Percentiles rank a stretch among this genome's conserved stretches.
Conservation (phyloP, 2,888 invertebrate species). For the Epirrita christyi region DNA sequence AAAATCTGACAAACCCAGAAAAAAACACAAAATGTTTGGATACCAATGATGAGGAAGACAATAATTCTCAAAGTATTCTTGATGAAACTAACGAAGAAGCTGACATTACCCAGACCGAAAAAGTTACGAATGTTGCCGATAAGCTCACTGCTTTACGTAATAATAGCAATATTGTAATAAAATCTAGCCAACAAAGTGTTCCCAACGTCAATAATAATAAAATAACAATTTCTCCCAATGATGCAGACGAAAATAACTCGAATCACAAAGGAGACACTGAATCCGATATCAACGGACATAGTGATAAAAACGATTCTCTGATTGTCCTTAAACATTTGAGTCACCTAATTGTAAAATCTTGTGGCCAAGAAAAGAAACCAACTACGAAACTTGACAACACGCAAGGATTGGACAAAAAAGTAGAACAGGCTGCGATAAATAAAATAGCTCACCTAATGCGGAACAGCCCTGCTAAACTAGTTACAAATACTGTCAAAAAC, state of each 20-base stretch:
- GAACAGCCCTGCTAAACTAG: conserved; percentile 11
- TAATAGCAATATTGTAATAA: conserved; percentile 31
- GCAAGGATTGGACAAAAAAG: conserved; percentile 12
- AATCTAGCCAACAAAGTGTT: conserved; percentile 19
- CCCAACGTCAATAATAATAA: conserved; percentile 9
- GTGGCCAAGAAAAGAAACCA: conserved; percentile 41
- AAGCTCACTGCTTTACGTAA: conserved; percentile 24
- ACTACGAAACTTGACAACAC: conserved; percentile 26
- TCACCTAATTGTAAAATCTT: conserved; percentile 56
- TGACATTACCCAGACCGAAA: background rate
- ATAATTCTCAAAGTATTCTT: conserved; percentile 24
- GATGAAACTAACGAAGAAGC: conserved; percentile 5
- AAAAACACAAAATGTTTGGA: background rate
- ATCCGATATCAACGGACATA: conserved; percentile 4
- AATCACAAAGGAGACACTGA: conserved; percentile 15
- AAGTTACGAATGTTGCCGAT: conserved; percentile 8
- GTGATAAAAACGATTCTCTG: conserved; percentile 28
- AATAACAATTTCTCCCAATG: conserved; percentile 15
- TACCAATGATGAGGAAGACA: conserved; percentile 18
- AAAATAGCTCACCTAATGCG: conserved; percentile 24
- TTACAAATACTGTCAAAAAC: conserved; percentile 7
- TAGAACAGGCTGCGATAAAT: conserved; percentile 6
- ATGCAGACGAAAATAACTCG: conserved; percentile 16
- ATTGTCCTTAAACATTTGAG: conserved; percentile 38
- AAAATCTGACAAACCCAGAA: conserved; percentile 6